phyloP scores from a whole-genome alignment of 92 coral and sea anemone species.

The Umimayanthus chanpuru region DNA sequence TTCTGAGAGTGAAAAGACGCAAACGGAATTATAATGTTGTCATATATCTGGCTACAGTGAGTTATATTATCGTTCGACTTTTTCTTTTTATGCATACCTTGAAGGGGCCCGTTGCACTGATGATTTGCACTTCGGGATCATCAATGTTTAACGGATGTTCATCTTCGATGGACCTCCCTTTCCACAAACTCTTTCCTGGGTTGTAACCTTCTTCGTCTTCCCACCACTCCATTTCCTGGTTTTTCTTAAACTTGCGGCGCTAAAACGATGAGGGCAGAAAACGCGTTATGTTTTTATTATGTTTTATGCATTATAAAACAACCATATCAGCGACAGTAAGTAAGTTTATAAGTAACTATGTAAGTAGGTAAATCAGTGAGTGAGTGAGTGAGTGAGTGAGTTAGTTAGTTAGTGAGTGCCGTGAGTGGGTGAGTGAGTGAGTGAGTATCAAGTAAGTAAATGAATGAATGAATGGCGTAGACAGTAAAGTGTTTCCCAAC shows the following conservation, averaged over 20 bases:
- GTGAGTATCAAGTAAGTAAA: not conserved
- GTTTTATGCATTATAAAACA: not conserved
- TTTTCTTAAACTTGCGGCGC: conserved; percentile 20
- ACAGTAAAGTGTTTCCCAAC: too few relatives aligned
- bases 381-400: too few relatives aligned
- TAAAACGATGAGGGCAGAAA: conserved; percentile 8
- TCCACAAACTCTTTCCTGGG: conserved; percentile 43
- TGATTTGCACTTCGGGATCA: not conserved
- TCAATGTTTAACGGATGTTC: not conserved
- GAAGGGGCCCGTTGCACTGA: conserved; percentile 7
- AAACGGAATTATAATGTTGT: too few relatives aligned
- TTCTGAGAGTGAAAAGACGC: too few relatives aligned
- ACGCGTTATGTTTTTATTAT: not conserved
- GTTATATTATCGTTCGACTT: too few relatives aligned
- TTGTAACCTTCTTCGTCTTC: conserved; percentile 26
- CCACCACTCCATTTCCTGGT: conserved; percentile 33
- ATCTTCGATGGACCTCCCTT: conserved; percentile 29
- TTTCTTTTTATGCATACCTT: not conserved
- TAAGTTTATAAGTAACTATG: not conserved
- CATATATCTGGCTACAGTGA: too few relatives aligned
- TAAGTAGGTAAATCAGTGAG: too few relatives aligned
- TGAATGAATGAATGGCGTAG: not conserved
- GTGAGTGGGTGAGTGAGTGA: too few relatives aligned
- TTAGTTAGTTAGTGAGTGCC: too few relatives aligned
- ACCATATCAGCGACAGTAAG: too few relatives aligned